phyloP scores from a whole-genome alignment of 1,140 invertebrate species.

The Diabrotica virgifera region DNA sequence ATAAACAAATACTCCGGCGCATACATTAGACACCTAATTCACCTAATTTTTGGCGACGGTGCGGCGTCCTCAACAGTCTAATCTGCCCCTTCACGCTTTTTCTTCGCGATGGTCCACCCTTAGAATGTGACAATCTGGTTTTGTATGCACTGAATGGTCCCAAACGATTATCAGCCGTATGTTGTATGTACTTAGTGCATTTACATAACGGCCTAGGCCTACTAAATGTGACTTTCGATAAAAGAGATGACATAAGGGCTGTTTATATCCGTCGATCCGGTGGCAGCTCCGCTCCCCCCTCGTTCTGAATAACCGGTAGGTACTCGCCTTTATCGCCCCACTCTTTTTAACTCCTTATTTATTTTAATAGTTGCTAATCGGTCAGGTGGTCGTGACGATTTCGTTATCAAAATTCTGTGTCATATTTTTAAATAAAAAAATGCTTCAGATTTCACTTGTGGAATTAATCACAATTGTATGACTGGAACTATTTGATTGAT shows the following conservation, averaged over 20 bases:
- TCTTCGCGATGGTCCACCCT: background rate
- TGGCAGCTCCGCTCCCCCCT: conserved; percentile 33
- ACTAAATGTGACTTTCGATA: background rate
- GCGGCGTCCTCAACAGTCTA: no score
- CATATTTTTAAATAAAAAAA: no score
- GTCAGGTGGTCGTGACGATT: no score
- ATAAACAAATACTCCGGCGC: no score
- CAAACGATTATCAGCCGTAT: background rate
- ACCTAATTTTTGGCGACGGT: no score
- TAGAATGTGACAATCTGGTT: background rate
- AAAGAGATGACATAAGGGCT: background rate
- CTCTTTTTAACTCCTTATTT: background rate
- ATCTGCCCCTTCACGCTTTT: no score
- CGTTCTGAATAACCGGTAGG: background rate
- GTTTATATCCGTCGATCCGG: background rate
- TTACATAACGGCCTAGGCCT: conserved; percentile 1
- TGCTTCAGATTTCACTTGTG: no score
- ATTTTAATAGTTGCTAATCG: conserved; percentile 14
- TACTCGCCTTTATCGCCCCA: background rate
- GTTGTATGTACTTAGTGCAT: background rate
- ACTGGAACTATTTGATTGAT: no score
- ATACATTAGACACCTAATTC: no score
- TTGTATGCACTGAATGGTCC: background rate
- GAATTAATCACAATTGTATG: no score
- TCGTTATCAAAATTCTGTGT: no score